Percentiles rank a stretch among this genome's conserved stretches.
phyloP scores from a whole-genome alignment of 2,888 invertebrate species.

The Spialia ferax region DNA sequence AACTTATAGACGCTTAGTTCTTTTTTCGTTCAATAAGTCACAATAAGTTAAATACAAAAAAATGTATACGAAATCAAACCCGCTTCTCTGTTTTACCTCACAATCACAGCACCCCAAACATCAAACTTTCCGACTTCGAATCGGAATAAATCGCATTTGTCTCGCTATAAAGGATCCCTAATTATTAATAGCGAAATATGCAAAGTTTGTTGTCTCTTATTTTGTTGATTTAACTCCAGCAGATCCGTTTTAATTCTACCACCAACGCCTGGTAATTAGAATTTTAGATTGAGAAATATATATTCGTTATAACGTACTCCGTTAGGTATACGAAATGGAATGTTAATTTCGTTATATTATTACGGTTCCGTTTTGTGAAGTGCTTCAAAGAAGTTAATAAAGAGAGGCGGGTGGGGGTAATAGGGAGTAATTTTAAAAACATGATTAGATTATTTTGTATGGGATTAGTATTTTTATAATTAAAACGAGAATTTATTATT shows the following conservation, averaged over 20 bases:
- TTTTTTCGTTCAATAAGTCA: too few species aligned
- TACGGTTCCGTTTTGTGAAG: conserved; percentile 36
- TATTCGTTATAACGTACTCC: conserved; percentile 60
- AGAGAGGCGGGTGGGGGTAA: background rate
- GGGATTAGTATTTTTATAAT: background rate
- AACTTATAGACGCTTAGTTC: too few species aligned
- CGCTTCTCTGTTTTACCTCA: background rate
- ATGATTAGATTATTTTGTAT: too few species aligned
- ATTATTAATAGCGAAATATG: conserved; percentile 80
- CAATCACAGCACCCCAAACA: conserved; percentile 22
- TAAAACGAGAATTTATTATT: background rate
- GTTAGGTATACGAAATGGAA: conserved; percentile 54
- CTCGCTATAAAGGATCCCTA: conserved; percentile 61
- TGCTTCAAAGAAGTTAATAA: conserved; percentile 17
- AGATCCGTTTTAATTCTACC: conserved; percentile 58
- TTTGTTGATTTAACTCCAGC: conserved; percentile 66
- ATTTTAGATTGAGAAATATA: conserved; percentile 78
- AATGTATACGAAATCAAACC: conserved; percentile 35
- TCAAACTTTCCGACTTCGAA: conserved; percentile 51
- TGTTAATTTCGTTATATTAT: conserved; percentile 58
- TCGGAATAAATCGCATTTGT: conserved; percentile 66
- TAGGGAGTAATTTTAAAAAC: too few species aligned
- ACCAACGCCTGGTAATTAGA: conserved; percentile 67
- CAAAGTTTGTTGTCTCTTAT: conserved; percentile 80
- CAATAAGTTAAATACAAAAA: too few species aligned